Base-by-base conservation (phyloP, 2,888 invertebrate species). In the Drosophila buzzatii region DNA sequence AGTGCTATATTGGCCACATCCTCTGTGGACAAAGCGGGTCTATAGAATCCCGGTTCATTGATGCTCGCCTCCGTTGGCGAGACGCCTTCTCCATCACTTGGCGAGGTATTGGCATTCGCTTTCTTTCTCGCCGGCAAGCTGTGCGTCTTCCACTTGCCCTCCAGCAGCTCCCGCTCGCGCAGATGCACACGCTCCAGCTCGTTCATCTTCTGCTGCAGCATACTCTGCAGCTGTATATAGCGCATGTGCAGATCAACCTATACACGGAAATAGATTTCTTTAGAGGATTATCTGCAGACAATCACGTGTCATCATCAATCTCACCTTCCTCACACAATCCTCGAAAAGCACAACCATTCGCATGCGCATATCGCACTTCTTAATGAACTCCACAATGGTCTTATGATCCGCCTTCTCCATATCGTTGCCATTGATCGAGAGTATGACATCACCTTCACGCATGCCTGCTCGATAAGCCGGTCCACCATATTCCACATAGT, bases 341-440 rank as follows among this genome's bases (percentile, higher is more conserved):
- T 99, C 99, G 92, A 98, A 99, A 42, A 99, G 95, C 16, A 99
- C 99, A 33, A 99, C 98, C 96, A 99, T 97, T 61, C 99, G 95
- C 97, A 99, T 97, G 77, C 97, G 95, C 27, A 96, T 94, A 91
- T 97, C 97, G 94, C 98, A 97, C 91, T 96, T 95, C 93, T 97
- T 97, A 81, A 99, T 98, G 90, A 97, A 97, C 86, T 96, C 96
- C n/a, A 99, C 98, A 79, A 99, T 95, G 58, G 97, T 96, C 91
- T 97, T 96, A 93, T 99, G 99, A 91, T 98, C 98, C n/a, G 97
- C 97, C 84, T 97, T 96, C 92, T 98, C 98, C 95, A 99, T 98
- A 91, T 98, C 98, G 51, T 95, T 95, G n/a, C 99, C 99, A 93
- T 99, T 99, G 88, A 99, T 98, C 51, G 98, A 97, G 44, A 99